These are phyloP conservation scores for Pomatostomus ruficeps DNA, from an alignment of 2,113 vertebrate species.

Conservation along the genomic window DNA sequence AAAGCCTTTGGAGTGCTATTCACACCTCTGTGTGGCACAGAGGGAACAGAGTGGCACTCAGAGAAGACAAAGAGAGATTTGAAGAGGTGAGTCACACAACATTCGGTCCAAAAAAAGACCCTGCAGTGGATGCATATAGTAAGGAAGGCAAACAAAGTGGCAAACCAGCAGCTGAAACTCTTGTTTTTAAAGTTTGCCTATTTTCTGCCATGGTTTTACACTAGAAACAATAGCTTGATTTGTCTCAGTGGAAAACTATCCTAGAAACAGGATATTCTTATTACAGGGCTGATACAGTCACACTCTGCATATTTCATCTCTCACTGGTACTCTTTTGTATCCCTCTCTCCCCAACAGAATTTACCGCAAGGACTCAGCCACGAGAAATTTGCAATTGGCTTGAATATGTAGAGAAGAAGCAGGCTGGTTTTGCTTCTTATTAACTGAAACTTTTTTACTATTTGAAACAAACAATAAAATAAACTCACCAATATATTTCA, in stretches of 20 bases:
- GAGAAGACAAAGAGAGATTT: neutral
- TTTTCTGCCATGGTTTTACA: neutral
- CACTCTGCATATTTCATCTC: neutral
- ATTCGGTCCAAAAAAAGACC: neutral
- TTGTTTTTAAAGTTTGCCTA: neutral
- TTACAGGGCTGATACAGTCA: neutral
- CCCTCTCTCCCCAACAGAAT: neutral
- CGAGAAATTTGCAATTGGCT: neutral
- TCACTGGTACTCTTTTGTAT: fast-evolving
- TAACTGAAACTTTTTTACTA: neutral
- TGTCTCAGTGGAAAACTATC: neutral
- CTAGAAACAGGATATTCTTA: neutral
- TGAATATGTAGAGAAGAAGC: neutral
- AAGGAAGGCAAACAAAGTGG: neutral
- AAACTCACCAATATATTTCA: neutral
- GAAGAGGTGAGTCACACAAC: neutral
- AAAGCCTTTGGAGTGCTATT: neutral
- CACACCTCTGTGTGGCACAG: neutral
- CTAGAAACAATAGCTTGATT: neutral
- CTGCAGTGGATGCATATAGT: neutral
- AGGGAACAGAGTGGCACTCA: neutral
- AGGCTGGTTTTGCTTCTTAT: neutral
- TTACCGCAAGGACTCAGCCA: neutral
- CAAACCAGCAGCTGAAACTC: neutral
- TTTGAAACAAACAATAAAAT: neutral